These are phyloP conservation scores for Cyprinus carpio DNA, from an alignment of 2,113 vertebrate species.

Conservation along the genomic window DNA sequence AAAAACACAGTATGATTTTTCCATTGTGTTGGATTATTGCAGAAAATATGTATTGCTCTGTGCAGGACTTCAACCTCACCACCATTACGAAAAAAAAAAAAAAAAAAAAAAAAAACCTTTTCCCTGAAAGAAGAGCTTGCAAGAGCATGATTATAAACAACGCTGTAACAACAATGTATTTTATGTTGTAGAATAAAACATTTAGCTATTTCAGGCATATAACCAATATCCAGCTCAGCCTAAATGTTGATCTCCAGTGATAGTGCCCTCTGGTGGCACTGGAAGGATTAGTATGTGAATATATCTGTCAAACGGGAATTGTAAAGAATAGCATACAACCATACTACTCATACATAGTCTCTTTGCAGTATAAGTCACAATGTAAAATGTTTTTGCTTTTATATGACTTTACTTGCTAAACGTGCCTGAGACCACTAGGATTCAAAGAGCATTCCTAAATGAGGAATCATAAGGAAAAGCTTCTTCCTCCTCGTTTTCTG, in stretches of 20 bases:
- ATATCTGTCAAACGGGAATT: neutral
- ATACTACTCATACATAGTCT: neutral
- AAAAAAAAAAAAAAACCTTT: too few relatives aligned
- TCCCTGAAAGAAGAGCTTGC: too few relatives aligned
- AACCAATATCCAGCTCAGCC: neutral
- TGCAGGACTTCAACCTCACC: neutral
- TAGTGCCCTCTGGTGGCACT: neutral
- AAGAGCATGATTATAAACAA: neutral
- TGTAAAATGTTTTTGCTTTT: neutral
- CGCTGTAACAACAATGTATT: too few relatives aligned
- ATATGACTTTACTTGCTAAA: neutral
- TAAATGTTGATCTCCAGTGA: neutral
- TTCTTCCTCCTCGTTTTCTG: neutral
- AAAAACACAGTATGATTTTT: neutral
- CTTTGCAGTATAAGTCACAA: neutral
- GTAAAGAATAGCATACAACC: neutral
- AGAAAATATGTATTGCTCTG: neutral
- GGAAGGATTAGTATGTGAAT: neutral
- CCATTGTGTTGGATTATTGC: neutral
- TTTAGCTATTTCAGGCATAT: too few relatives aligned
- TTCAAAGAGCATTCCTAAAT: neutral
- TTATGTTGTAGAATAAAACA: too few relatives aligned
- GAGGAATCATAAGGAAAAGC: conserved; percentile 2
- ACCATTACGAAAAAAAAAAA: too few relatives aligned
- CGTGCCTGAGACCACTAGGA: neutral